Percentiles rank a stretch among this genome's conserved stretches.
These are phyloP conservation scores for Sericinus montela DNA, from an alignment of 2,888 invertebrate genomes.

Conservation along the genomic window DNA sequence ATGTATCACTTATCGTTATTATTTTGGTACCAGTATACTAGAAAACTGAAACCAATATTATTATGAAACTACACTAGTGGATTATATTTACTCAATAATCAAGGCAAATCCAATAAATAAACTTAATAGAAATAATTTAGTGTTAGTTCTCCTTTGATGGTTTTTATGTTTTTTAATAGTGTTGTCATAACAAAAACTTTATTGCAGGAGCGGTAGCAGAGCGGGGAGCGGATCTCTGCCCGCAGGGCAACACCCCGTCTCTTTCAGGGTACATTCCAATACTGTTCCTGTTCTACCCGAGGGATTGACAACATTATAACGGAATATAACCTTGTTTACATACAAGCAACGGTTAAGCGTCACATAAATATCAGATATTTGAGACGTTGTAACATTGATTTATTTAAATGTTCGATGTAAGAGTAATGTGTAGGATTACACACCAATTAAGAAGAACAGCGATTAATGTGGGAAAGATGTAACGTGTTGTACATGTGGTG, in stretches of 20 bases:
- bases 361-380: not conserved
- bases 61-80: no score
- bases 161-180: not conserved
- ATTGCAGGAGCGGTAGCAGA: not conserved
- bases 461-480: no score
- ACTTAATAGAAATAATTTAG: no score
- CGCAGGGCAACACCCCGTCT: not conserved
- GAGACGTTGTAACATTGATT: not conserved
- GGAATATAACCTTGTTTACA: not conserved
- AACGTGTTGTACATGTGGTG: no score
- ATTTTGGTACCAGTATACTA: no score
- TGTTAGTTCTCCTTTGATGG: no score
- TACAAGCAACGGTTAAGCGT: not conserved
- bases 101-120: no score
- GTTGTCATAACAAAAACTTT: not conserved
- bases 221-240: not conserved
- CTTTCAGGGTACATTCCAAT: not conserved
- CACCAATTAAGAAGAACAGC: no score
- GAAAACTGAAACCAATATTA: no score
- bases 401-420: not conserved
- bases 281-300: not conserved
- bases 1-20: no score
- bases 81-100: no score
- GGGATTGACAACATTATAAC: not conserved
- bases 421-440: not conserved